These are phyloP conservation scores for Pantherophis guttatus DNA, from an alignment of 2,113 vertebrate species.

Conservation along the genomic window DNA sequence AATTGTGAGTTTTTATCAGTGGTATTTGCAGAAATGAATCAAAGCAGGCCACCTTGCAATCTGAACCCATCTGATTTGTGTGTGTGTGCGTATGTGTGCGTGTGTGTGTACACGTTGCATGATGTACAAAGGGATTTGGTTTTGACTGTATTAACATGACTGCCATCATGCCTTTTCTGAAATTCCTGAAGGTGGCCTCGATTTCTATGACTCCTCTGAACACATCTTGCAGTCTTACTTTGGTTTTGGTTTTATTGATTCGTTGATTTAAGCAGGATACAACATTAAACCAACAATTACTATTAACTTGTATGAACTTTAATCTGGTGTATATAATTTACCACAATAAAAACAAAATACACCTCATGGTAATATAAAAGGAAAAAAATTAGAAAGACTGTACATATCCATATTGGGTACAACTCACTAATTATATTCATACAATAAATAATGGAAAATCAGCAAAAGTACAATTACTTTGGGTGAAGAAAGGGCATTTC, in stretches of 20 bases:
- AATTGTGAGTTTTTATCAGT: background rate
- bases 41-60: background rate
- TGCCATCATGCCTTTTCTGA: too few species aligned
- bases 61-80: background rate
- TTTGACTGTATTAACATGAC: too few species aligned
- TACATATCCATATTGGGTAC: background rate
- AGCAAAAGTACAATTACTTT: background rate
- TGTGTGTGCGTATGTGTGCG: background rate
- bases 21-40: background rate
- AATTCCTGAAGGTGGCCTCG: too few species aligned
- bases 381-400: background rate
- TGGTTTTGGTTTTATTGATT: too few species aligned
- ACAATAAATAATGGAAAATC: background rate
- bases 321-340: background rate
- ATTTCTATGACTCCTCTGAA: too few species aligned
- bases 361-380: background rate
- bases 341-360: background rate
- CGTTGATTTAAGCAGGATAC: background rate
- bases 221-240: too few species aligned
- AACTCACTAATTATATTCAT: background rate
- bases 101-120: too few species aligned
- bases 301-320: background rate
- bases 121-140: too few species aligned
- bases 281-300: background rate
- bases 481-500: background rate